Base-by-base conservation (phyloP, 2,113 vertebrate species). In the Halichoeres trimaculatus region DNA sequence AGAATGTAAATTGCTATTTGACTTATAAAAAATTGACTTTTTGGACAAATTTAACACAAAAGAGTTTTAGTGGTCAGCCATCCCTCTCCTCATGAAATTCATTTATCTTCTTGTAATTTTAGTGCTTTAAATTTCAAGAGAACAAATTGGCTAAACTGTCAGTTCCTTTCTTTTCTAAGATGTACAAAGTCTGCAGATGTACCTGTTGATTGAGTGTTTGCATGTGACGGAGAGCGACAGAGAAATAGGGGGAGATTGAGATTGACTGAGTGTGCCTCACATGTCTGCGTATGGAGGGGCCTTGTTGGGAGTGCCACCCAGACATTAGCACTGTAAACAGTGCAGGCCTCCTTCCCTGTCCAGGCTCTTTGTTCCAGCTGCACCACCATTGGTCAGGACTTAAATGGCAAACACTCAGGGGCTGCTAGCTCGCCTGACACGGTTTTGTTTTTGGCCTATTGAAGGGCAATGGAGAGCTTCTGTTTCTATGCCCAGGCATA, bases 331-430 rank as follows among this genome's bases (percentile, higher is more conserved):
- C 88, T 85, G 89, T 93, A 91, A 91, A 92, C 88, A 91, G 81
- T 69, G 81, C 60, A 80, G 74, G 67, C 72, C 81, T 88, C 90
- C 81, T 81, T 83, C 64, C 83, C 61, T 75, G 85, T 87, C 87
- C 81, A 56, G 81, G 76, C 57, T 78, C 74, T 93, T 92, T 93
- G 91, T 92, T 88, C 84, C 74, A 70, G 78, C 88, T 87, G 74
- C 60, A 70, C 78, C 62, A 80, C 83, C 88, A 93, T 90, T 92
- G 89, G 90, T 90, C 48, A 56, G 76, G 80, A 84, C 83, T 88
- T 88, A 90, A 93, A 93, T 91, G 83, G 86, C 89, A 91, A 92
- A 90, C 91, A 93, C 89, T 93, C 83, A 62, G 86, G 86, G 87
- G 85, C 89, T 92, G 90, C 91, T 90, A 90, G 89, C 91, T 93